Percentiles rank a stretch among this genome's conserved stretches.
Conservation (phyloP, 1,140 invertebrate genomes). For the Heliothis virescens region DNA sequence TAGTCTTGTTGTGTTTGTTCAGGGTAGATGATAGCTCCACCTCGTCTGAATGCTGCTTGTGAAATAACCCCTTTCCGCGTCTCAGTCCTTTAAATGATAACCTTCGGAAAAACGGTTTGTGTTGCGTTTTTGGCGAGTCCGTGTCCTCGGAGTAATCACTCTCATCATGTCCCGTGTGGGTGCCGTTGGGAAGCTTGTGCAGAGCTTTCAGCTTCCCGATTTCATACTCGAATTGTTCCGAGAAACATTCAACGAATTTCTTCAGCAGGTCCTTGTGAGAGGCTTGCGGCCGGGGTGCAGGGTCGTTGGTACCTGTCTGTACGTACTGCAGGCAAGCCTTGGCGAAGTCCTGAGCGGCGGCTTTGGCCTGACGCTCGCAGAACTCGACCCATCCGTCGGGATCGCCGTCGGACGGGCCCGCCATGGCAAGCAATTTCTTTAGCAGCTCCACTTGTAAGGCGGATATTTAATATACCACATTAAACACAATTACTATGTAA, state of each 20-base stretch:
- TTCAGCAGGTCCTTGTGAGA: constrained; percentile 92
- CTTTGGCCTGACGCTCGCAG: constrained; percentile 95
- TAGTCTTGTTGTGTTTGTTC: constrained; percentile 93
- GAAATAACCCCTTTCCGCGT: constrained; percentile 94
- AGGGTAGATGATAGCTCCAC: constrained; percentile 90
- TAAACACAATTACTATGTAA: constrained; percentile 60
- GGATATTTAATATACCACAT: constrained; percentile 57
- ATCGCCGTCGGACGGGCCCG: constrained; percentile 84
- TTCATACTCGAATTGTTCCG: constrained; percentile 93
- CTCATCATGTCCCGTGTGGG: constrained; percentile 80
- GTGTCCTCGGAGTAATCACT: constrained; percentile 92
- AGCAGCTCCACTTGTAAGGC: constrained; percentile 81
- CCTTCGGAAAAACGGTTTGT: constrained; percentile 93
- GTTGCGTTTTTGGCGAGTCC: constrained; percentile 92
- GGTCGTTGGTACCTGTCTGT: constrained; percentile 89
- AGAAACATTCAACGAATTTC: constrained; percentile 94
- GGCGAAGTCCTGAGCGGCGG: constrained; percentile 94
- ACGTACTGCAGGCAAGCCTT: constrained; percentile 94
- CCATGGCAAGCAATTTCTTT: constrained; percentile 83
- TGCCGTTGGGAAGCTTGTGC: constrained; percentile 86
- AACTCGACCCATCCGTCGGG: constrained; percentile 92
- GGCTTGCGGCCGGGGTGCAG: constrained; percentile 87
- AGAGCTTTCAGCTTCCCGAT: constrained; percentile 88
- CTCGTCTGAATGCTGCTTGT: constrained; percentile 97
- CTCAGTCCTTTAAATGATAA: constrained; percentile 94